A percentile compares a stretch with the other conserved stretches of the same genome.
Evolutionary conservation across 2,113 vertebrate species (phyloP).

Genomic region (Odocoileus virginianus): DNA sequence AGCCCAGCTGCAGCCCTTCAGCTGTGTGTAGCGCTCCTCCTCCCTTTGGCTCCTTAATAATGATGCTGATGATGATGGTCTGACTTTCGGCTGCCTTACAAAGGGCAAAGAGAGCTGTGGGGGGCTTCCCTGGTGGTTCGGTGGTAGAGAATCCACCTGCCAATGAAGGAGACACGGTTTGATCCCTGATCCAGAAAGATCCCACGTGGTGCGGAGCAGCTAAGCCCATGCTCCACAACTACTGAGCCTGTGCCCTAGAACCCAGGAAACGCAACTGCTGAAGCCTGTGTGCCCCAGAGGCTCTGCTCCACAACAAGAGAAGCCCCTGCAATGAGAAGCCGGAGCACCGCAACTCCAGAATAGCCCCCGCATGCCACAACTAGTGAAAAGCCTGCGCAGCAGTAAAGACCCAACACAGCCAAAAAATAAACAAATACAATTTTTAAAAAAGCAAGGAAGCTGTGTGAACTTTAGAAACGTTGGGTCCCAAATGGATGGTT

Average conservation of each 20-base stretch:
- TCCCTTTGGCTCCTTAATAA: neutral
- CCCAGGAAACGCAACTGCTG: neutral
- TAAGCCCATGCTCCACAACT: neutral
- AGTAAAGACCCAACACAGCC: neutral
- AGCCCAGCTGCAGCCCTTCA: neutral
- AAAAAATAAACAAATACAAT: neutral
- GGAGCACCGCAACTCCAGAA: rapidly evolving
- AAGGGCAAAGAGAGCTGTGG: neutral
- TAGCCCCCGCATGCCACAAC: neutral
- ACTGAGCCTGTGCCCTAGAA: neutral
- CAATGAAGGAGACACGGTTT: neutral
- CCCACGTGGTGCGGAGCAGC: neutral
- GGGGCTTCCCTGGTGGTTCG: neutral
- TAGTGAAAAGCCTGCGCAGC: neutral
- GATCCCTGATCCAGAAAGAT: neutral
- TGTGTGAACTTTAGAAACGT: neutral
- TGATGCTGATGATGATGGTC: neutral
- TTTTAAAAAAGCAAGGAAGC: neutral
- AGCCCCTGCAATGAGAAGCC: neutral
- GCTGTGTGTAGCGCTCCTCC: neutral
- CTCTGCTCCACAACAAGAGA: neutral
- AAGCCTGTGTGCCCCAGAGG: neutral
- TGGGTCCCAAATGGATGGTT: neutral
- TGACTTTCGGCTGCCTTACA: neutral
- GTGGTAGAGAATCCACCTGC: neutral